These are phyloP conservation scores for Merops nubicus DNA, from an alignment of 2,113 vertebrate species.

Conservation along the genomic window DNA sequence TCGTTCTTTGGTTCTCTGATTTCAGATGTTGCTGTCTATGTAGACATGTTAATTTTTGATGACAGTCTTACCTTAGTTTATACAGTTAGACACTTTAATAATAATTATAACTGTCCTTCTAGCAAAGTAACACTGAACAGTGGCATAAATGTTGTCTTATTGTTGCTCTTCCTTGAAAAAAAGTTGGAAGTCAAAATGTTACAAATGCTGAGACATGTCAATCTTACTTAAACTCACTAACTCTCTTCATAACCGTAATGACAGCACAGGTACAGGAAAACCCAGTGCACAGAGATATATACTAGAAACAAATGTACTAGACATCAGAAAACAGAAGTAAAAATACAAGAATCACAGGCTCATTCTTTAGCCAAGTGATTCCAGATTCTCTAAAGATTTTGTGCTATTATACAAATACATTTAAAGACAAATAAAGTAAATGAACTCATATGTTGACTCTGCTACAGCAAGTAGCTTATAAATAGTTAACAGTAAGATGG, in stretches of 20 bases:
- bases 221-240: neutral
- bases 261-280: neutral
- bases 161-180: neutral
- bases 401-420: conserved; percentile 49
- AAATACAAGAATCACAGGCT: conserved; percentile 11
- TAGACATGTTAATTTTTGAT: neutral
- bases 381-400: conserved; percentile 31
- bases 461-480: neutral
- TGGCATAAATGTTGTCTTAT: neutral
- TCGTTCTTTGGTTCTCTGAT: neutral
- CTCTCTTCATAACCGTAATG: neutral
- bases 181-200: neutral
- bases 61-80: neutral
- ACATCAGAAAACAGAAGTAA: conserved; percentile 10
- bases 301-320: neutral
- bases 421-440: conserved; percentile 63
- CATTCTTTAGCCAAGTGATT: conserved; percentile 46
- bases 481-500: neutral
- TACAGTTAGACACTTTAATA: neutral
- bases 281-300: neutral
- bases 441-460: conserved; percentile 18
- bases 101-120: neutral
- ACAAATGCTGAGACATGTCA: neutral
- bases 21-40: neutral
- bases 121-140: neutral